Evolutionary conservation across 2,797 vertebrate genomes (phyloP), one percentile per base, ranked within the genome.

Genomic region (Steatocranus sp.): DNA sequence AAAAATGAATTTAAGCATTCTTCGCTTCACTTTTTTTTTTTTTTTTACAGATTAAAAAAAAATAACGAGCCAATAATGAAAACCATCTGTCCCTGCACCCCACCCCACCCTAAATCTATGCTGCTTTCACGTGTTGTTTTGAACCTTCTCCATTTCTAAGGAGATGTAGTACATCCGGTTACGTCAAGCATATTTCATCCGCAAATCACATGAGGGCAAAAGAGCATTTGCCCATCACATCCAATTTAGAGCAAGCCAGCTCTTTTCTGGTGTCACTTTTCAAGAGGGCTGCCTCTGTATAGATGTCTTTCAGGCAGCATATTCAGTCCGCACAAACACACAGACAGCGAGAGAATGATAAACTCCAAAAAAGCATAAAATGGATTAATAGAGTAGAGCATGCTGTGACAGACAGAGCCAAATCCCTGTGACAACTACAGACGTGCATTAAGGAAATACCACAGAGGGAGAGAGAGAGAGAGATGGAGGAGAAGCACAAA

Each of bases 361-460:
- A 91, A 86, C 84, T 83, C 77, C 75, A 83, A 89, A 91, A 83
- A 92, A 83, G 50, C 74, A 83, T 87, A 93, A 96, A 95, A 93
- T 93, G 91, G 92, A 95, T 95, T 95, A 93, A 91, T 92, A 85
- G 87, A 93, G 83, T 87, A 81, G 81, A 87, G 88, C 89, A 83
- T 86, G 89, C 87, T 87, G 82, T 89, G 89, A 91, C 86, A 89
- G 88, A 88, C 86, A 85, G 88, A 78, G 79, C 79, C 88, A 93
- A 92, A 92, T 93, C 91, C 90, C 88, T 85, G 83, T 84, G 86
- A 89, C 89, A 84, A 88, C 80, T 80, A 78, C 68, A 84, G 78
- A 91, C 54, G 61, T 83, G 83, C 88, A 89, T 91, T 87, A 75
- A 90, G 85, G 84, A 91, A 90, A 89, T 61, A 80, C 56, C 46